Percentiles rank a stretch among this genome's conserved stretches.
Conservation (phyloP, 1,140 invertebrate species). For the Littorina saxatilis region DNA sequence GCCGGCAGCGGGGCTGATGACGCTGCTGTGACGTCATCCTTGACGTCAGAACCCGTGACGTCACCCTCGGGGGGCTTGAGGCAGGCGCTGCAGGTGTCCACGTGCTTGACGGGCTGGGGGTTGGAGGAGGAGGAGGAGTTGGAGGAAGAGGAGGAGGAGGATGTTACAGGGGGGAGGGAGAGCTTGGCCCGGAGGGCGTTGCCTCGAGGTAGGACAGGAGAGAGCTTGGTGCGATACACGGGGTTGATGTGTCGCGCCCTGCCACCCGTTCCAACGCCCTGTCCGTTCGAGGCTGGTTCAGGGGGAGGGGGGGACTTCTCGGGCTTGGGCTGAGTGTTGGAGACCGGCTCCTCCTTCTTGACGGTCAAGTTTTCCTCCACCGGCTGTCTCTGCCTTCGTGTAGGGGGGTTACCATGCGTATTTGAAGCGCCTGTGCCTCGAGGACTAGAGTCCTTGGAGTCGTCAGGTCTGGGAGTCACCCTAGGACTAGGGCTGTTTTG, state of each 20-base stretch:
- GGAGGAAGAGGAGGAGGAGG: background rate
- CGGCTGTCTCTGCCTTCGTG: no score
- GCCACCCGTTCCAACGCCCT: background rate
- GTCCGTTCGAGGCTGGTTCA: no score
- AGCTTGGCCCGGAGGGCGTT: background rate
- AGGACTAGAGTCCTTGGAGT: no score
- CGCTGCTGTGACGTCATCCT: background rate
- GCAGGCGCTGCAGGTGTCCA: slow-evolving; percentile 35
- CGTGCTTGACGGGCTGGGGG: slow-evolving; percentile 37
- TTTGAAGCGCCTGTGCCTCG: no score
- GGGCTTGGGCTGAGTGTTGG: no score
- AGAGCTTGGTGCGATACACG: background rate
- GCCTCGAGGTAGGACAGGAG: background rate
- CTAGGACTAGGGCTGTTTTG: no score
- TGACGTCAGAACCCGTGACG: background rate
- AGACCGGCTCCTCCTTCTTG: no score
- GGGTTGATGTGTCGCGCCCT: background rate
- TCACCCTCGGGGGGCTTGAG: background rate
- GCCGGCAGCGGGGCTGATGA: background rate
- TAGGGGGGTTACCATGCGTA: no score
- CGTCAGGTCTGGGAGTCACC: no score
- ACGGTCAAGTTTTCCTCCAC: no score
- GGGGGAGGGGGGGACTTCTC: no score
- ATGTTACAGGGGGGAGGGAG: background rate
- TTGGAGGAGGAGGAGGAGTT: background rate